Evolutionary conservation across 2,113 vertebrate species (phyloP).

Genomic region (Limanda limanda): DNA sequence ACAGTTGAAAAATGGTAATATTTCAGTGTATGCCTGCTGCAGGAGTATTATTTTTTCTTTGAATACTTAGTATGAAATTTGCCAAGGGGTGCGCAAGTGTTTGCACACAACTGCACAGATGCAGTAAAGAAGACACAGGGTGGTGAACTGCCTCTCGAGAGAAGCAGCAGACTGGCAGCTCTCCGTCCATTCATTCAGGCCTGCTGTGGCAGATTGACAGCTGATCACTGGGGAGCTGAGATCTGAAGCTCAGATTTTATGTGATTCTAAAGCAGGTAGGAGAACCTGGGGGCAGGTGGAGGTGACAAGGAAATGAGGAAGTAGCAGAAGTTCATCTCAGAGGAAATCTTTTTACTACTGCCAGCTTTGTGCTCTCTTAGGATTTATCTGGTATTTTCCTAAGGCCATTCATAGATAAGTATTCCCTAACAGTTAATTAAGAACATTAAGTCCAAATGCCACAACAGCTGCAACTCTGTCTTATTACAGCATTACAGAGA

Average conservation of each 20-base stretch:
- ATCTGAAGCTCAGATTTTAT: too few species aligned
- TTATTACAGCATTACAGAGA: not conserved
- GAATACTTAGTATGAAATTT: not conserved
- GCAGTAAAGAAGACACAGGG: not conserved
- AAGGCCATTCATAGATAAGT: not conserved
- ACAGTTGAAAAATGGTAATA: not conserved
- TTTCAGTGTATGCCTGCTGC: not conserved
- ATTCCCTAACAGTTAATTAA: slow-evolving; percentile 4
- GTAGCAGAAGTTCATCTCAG: not conserved
- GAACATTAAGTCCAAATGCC: not conserved
- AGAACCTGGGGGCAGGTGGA: not conserved
- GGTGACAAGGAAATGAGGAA: not conserved
- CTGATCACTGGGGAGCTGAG: too few species aligned
- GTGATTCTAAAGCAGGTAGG: too few species aligned
- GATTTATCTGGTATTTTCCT: not conserved
- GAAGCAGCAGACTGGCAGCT: too few species aligned
- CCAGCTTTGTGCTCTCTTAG: not conserved
- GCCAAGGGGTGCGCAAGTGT: not conserved
- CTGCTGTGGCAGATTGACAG: too few species aligned
- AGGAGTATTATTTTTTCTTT: not conserved
- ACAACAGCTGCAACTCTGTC: not conserved
- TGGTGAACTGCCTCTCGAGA: not conserved
- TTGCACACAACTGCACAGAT: not conserved
- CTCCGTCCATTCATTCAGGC: too few species aligned
- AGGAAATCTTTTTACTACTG: not conserved